Conservation (phyloP, 2,113 vertebrate genomes). For the Tenrec ecaudatus region DNA sequence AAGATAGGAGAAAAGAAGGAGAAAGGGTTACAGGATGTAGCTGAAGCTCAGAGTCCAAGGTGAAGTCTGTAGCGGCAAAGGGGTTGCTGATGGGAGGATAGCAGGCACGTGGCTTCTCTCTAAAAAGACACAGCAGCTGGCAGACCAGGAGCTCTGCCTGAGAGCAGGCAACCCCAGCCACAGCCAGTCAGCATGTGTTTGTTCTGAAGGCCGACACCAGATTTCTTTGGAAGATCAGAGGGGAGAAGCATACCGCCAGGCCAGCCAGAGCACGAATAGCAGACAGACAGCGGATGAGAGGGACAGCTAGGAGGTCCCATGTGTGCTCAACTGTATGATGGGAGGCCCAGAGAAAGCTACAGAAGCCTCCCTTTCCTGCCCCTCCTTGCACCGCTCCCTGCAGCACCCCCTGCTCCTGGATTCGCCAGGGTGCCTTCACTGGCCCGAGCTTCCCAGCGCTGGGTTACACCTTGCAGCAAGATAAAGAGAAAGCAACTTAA, state of each 20-base stretch:
- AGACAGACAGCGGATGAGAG: background rate
- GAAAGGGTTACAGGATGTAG: background rate
- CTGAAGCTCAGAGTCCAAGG: background rate
- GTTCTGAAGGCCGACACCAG: background rate
- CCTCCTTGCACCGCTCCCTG: background rate
- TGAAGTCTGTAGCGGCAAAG: slow-evolving; percentile 7
- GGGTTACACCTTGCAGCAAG: background rate
- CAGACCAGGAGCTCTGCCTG: background rate
- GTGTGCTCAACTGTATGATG: background rate
- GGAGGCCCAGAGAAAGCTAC: background rate
- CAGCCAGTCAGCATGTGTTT: background rate
- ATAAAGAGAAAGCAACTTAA: background rate
- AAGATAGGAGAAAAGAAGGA: background rate
- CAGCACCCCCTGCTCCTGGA: background rate
- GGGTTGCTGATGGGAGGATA: slow-evolving; percentile 80
- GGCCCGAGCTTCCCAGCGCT: too few species aligned
- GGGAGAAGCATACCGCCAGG: background rate
- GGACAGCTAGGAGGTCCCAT: background rate
- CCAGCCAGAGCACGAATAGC: background rate
- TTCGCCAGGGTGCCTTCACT: background rate
- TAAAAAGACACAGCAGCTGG: background rate
- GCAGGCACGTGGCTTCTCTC: slow-evolving; percentile 77
- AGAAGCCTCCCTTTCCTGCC: background rate
- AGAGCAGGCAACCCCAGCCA: background rate
- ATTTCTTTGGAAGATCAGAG: background rate